Evolutionary conservation across 1,140 invertebrate species (phyloP).

Genomic region (Platorchestia sp.): DNA sequence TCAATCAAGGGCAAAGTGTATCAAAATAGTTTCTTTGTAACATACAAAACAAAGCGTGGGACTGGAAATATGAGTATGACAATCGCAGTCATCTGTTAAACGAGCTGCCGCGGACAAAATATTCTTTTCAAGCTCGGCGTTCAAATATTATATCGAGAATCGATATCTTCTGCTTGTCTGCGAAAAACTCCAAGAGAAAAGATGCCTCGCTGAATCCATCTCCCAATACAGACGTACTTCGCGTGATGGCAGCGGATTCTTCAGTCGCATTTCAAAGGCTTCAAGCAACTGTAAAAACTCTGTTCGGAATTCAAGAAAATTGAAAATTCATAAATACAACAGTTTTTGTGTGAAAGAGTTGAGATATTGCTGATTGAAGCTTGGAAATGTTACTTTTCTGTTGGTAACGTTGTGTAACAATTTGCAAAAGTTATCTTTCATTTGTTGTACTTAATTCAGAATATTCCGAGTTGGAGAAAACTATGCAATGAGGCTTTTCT

Average conservation of each 20-base stretch:
- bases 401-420: not conserved
- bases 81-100: not conserved
- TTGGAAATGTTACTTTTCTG: not conserved
- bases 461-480: no score
- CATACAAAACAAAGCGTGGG: not conserved
- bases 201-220: not conserved
- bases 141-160: slow-evolving; percentile 2
- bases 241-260: not conserved
- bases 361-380: not conserved
- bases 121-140: not conserved
- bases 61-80: not conserved
- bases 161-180: not conserved
- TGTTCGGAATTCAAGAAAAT: not conserved
- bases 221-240: not conserved
- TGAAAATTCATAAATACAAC: not conserved
- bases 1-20: not conserved
- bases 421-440: no score
- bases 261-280: not conserved
- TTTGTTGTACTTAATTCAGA: no score
- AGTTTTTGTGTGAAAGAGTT: not conserved
- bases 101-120: not conserved
- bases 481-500: no score
- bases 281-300: not conserved
- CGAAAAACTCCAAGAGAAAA: not conserved
- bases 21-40: not conserved